Conservation (phyloP, 2,797 vertebrate genomes). For the Brachyrhaphis roseni region DNA sequence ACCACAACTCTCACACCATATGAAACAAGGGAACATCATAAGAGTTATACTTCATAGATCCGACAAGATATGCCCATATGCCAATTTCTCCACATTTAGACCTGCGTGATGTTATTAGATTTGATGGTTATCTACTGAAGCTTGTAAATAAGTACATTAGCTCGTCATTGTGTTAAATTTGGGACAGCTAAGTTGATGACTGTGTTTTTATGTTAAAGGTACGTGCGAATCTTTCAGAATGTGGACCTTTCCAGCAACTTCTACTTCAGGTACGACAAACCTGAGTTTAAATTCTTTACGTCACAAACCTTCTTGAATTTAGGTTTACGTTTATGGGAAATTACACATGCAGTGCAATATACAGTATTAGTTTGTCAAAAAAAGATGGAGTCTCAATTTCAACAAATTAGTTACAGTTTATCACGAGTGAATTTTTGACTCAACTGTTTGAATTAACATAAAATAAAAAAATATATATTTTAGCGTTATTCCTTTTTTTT, state of each 20-base stretch:
- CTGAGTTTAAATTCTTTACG: neutral
- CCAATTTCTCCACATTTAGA: neutral
- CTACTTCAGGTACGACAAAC: slow-evolving; percentile 90
- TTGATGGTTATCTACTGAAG: neutral
- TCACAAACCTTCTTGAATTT: neutral
- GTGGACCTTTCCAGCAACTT: slow-evolving; percentile 99
- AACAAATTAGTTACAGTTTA: neutral
- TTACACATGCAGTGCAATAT: neutral
- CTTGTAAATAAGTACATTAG: neutral
- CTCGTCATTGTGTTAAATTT: neutral
- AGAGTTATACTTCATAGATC: neutral
- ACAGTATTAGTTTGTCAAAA: neutral
- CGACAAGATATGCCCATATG: neutral
- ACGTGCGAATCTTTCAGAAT: slow-evolving; percentile 97
- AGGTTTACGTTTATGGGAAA: neutral
- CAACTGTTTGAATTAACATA: neutral
- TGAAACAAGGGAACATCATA: neutral
- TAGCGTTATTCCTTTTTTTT: neutral
- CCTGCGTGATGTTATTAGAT: neutral
- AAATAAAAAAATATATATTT: neutral
- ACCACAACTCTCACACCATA: neutral
- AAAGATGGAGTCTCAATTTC: neutral
- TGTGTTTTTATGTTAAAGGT: slow-evolving; percentile 78
- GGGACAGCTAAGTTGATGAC: neutral
- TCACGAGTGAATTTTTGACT: neutral